These are phyloP conservation scores for Patiria pectinifera DNA, from an alignment of 53 echinoderm and acorn worm genomes.

Conservation along the genomic window DNA sequence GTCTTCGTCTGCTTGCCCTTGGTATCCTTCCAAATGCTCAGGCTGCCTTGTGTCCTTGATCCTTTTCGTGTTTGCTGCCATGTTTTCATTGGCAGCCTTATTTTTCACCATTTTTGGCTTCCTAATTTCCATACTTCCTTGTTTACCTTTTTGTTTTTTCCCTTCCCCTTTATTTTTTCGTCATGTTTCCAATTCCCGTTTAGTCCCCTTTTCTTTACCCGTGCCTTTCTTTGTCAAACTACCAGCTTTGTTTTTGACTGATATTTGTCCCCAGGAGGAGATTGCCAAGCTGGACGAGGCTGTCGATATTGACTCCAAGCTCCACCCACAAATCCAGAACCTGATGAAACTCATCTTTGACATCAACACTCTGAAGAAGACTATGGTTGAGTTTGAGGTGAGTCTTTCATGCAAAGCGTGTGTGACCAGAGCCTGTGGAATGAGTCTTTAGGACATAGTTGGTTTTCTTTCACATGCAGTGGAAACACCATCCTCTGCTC, in stretches of 20 bases:
- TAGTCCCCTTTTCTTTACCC: neutral
- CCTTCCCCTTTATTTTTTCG: neutral
- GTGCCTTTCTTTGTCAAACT: neutral
- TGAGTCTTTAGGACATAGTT: neutral
- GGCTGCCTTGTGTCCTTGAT: no score
- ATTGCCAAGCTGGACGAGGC: conserved; percentile 66
- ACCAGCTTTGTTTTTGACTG: neutral
- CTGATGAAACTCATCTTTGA: conserved; percentile 97
- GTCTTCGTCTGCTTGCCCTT: neutral
- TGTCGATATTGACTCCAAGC: conserved; percentile 69
- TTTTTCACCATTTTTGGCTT: no score
- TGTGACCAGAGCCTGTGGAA: neutral
- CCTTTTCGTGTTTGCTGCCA: no score
- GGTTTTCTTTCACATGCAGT: no score
- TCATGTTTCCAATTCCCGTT: neutral
- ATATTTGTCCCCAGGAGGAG: conserved; percentile 71
- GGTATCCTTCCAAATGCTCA: no score
- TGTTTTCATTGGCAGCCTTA: no score
- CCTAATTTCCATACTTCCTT: neutral
- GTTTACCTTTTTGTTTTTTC: no score
- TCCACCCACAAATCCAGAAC: conserved; percentile 75
- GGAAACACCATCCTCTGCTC: no score
- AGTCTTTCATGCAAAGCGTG: neutral
- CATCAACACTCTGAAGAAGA: conserved; percentile 92
- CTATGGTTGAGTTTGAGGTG: conserved; percentile 99